These are phyloP conservation scores for Cichladusa arquata DNA, from an alignment of 2,113 vertebrate genomes.

Conservation along the genomic window DNA sequence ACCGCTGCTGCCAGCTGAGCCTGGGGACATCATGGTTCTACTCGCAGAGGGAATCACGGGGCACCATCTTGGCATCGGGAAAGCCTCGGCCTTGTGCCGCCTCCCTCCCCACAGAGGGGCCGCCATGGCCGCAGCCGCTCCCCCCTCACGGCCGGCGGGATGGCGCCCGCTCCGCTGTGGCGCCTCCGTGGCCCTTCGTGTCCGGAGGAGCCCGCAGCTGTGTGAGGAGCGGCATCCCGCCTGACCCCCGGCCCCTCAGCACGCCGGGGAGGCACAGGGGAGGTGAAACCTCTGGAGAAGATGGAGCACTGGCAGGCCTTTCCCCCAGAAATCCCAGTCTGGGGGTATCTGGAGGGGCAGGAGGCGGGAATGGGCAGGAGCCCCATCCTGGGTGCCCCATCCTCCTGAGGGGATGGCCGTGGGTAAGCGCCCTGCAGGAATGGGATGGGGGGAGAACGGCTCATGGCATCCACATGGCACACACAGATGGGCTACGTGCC, in stretches of 20 bases:
- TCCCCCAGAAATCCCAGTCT: background rate
- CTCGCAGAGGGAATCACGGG: background rate
- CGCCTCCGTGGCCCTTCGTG: accelerated
- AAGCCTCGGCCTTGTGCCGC: background rate
- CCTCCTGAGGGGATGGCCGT: accelerated
- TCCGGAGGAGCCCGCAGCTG: background rate
- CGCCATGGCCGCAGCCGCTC: accelerated
- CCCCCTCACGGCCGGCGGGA: background rate
- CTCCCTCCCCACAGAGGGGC: background rate
- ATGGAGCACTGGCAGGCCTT: background rate
- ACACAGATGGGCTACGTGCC: background rate
- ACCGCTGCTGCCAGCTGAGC: background rate
- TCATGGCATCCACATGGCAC: background rate
- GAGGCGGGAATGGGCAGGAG: accelerated
- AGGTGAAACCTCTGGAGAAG: background rate
- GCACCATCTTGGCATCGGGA: background rate
- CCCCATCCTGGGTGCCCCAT: too few relatives aligned
- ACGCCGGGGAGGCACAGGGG: background rate
- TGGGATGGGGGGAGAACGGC: accelerated
- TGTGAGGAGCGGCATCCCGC: accelerated
- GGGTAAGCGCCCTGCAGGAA: background rate
- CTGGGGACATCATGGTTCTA: background rate
- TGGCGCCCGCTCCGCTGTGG: accelerated
- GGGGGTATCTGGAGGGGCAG: background rate
- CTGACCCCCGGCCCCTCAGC: accelerated